These are phyloP conservation scores for Macrophya annulata DNA, from an alignment of 2,888 invertebrate genomes.

Conservation along the genomic window DNA sequence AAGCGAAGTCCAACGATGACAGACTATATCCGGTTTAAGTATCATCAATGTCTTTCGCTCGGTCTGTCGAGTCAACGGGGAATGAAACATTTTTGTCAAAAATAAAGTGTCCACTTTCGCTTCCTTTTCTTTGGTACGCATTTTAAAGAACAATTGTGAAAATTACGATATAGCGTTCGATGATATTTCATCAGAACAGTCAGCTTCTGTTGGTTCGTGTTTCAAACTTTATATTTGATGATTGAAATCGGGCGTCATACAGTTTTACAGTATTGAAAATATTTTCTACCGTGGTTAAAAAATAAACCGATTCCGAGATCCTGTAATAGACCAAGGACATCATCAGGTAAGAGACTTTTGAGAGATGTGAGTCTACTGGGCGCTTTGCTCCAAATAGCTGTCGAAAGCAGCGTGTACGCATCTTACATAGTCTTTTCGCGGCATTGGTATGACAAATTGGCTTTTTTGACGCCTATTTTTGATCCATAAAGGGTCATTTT, in stretches of 20 bases:
- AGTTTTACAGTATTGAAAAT: slow-evolving; percentile 38
- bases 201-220: slow-evolving; percentile 10
- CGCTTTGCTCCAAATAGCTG: too few species aligned
- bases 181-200: slow-evolving; percentile 16
- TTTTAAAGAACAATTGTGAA: slow-evolving; percentile 22
- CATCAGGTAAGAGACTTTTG: too few species aligned
- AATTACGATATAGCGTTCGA: slow-evolving; percentile 21
- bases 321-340: too few species aligned
- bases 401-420: too few species aligned
- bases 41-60: not conserved
- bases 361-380: too few species aligned
- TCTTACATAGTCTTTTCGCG: too few species aligned
- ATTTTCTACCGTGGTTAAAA: not conserved
- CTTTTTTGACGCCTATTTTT: too few species aligned
- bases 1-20: slow-evolving; percentile 28
- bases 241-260: not conserved
- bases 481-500: too few species aligned
- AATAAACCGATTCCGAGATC: not conserved
- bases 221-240: slow-evolving; percentile 2
- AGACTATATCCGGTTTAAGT: not conserved
- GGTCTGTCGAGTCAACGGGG: not conserved
- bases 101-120: not conserved
- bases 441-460: too few species aligned
- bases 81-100: not conserved
- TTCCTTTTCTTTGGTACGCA: slow-evolving; percentile 26